phyloP scores from a whole-genome alignment of 2,113 vertebrate species.

The Caloenas nicobarica region DNA sequence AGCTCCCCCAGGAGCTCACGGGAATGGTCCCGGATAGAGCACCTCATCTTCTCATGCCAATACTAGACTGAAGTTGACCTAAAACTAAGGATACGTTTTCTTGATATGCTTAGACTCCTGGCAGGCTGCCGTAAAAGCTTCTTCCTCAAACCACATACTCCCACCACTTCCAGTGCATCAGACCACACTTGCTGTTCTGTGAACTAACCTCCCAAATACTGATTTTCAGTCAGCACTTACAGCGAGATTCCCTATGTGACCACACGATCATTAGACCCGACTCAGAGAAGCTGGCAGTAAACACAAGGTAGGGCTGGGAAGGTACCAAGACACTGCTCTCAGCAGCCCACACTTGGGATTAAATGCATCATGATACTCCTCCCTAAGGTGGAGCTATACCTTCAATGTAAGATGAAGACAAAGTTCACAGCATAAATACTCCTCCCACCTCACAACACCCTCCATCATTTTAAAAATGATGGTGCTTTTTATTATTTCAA shows the following conservation, averaged over 20 bases:
- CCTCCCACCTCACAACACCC: neutral
- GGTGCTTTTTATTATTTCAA: neutral
- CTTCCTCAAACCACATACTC: neutral
- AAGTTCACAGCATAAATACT: neutral
- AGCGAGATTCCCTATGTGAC: neutral
- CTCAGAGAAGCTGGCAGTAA: neutral
- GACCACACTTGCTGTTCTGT: neutral
- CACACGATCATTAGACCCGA: neutral
- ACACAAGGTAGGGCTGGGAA: neutral
- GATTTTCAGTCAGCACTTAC: neutral
- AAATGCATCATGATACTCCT: neutral
- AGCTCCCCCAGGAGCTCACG: neutral
- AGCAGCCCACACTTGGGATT: neutral
- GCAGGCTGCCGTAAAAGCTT: neutral
- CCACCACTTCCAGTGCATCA: neutral
- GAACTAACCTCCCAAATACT: neutral
- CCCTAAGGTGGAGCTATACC: constrained; percentile 58
- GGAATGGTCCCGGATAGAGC: accelerated
- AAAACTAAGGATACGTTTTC: neutral
- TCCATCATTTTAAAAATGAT: neutral
- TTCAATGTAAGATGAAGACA: neutral
- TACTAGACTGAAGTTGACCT: neutral
- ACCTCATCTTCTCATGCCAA: neutral
- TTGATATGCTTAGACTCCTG: neutral
- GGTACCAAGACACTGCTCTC: neutral